Evolutionary conservation across 2,888 invertebrate genomes (phyloP), one percentile per base, ranked within the genome.

Genomic region (Nowickia ferox): DNA sequence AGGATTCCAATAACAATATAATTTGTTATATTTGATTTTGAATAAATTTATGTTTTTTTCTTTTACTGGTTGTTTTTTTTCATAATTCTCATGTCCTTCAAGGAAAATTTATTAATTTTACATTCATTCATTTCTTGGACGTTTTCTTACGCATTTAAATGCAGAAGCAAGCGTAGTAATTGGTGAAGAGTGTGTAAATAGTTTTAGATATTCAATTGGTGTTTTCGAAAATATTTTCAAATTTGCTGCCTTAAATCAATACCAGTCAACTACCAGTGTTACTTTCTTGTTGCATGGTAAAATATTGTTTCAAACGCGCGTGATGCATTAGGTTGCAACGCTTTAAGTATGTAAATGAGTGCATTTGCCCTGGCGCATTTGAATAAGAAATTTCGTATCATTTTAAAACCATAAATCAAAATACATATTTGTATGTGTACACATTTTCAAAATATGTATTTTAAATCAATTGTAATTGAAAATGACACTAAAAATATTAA

Each of bases 261-360:
- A 72, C 11, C 59, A 78, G 86, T 83, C 86, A 83, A 86, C 86
- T 86, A 86, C 86, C 83, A 79, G 86, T 86, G 83, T 86, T 86
- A 86, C 86, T 76, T 83, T 55, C 38, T 59, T 59, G 44, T 84
- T 77, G 59, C 71, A 72, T 84, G 59, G 51, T 74, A 76, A 82
- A 75, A 81, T 81, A 81, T 74, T 48, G 74, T 74, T 57, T 74
- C 69, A 71, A 75, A 65, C 79, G 82, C 68, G 57, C 72, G 76
- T 72, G 76, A 84, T 66, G 80, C 72, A 75, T 72, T 68, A 40
- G 19, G 40, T 61, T 69, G 17, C 66, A 77, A 48, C 17, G 44
- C 51, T 30, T 42, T 71, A 42, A 9, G 1, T 72, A 75, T 71
- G 76, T 82, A 76, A 84, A 51, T 61, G 61, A 22, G 46, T 77